Percentiles rank a stretch among this genome's conserved stretches.
Conservation (phyloP, 2,113 vertebrate genomes). For the Fregata magnificens region DNA sequence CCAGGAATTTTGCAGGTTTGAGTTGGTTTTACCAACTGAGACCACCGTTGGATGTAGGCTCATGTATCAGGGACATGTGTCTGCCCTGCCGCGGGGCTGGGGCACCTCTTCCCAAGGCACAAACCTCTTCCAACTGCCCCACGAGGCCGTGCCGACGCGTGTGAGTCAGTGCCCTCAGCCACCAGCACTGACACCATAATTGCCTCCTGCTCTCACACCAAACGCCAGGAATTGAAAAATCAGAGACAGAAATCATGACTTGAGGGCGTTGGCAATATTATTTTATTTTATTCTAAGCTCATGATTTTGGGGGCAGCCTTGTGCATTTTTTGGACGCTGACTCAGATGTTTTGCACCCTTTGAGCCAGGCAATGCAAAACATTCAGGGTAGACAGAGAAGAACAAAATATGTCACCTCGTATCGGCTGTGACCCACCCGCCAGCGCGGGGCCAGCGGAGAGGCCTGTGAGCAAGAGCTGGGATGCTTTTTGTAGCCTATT, state of each 20-base stretch:
- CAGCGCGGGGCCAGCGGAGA: fast-evolving
- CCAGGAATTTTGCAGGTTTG: neutral
- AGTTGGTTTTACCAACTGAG: neutral
- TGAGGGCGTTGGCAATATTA: neutral
- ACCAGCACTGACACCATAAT: neutral
- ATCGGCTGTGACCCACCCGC: neutral
- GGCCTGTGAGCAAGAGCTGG: neutral
- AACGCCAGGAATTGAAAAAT: fast-evolving
- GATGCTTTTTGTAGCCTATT: neutral
- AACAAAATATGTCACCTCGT: neutral
- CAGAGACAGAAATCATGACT: neutral
- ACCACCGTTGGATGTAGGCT: neutral
- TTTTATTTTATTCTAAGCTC: neutral
- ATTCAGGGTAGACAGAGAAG: neutral
- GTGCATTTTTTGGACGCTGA: neutral
- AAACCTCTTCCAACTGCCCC: neutral
- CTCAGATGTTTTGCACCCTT: neutral
- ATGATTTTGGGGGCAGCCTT: neutral
- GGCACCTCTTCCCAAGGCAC: neutral
- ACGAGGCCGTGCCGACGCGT: fast-evolving
- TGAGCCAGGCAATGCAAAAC: neutral
- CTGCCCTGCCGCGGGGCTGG: fast-evolving
- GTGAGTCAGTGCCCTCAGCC: neutral
- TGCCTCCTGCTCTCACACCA: neutral
- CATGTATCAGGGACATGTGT: fast-evolving